Conservation (phyloP, 1,140 invertebrate species). For the Aphaenogaster ashmeadi region DNA sequence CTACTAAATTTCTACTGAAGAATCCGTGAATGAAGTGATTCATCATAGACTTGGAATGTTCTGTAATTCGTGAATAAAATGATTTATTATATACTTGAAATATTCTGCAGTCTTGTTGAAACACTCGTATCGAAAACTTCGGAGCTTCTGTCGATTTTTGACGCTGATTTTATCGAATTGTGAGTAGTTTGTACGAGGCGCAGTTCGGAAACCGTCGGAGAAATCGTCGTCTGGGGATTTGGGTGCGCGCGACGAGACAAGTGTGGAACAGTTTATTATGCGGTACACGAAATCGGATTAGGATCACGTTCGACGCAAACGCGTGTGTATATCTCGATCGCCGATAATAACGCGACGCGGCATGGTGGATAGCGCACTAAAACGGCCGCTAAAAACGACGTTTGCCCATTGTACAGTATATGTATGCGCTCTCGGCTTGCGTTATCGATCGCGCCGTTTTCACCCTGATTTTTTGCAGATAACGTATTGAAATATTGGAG, state of each 20-base stretch:
- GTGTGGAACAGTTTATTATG: slow-evolving; percentile 43
- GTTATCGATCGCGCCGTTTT: slow-evolving; percentile 66
- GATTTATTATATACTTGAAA: neutral
- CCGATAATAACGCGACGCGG: slow-evolving; percentile 22
- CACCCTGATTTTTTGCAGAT: slow-evolving; percentile 70
- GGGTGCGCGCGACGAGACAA: slow-evolving; percentile 23
- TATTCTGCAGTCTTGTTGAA: neutral
- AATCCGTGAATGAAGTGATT: neutral
- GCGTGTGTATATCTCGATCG: slow-evolving; percentile 24
- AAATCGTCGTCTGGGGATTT: slow-evolving; percentile 35
- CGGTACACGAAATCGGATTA: slow-evolving; percentile 46
- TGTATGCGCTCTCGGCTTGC: neutral
- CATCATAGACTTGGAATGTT: neutral
- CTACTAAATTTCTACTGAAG: neutral
- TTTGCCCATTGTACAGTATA: neutral
- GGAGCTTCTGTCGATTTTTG: neutral
- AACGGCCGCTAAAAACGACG: slow-evolving; percentile 24
- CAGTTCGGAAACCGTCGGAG: neutral
- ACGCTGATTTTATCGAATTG: slow-evolving; percentile 3
- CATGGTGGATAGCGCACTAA: neutral
- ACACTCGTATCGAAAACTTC: neutral
- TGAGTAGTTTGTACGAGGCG: neutral
- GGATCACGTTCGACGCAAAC: slow-evolving; percentile 29
- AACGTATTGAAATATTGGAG: slow-evolving; percentile 73
- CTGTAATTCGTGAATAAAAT: neutral